Evolutionary conservation across 2,113 vertebrate genomes (phyloP).

Genomic region (Prunella fulvescens): DNA sequence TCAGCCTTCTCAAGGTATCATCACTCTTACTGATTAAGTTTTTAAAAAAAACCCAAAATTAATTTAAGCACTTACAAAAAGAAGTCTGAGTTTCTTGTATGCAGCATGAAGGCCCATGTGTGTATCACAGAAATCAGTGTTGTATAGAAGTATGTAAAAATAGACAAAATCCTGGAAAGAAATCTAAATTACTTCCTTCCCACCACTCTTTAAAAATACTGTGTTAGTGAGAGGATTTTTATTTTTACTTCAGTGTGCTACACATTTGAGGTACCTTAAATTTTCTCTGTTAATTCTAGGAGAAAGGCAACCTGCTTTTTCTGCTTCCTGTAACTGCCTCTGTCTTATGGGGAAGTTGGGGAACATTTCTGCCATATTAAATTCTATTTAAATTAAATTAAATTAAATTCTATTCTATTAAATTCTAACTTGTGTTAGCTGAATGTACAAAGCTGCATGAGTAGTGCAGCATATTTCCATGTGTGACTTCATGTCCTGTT

Average conservation of each 20-base stretch:
- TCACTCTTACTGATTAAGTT: background rate
- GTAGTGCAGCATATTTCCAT: background rate
- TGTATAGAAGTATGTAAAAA: background rate
- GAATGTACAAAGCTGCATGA: rapidly evolving
- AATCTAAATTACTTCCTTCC: background rate
- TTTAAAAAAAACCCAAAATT: background rate
- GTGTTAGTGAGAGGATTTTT: background rate
- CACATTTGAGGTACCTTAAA: background rate
- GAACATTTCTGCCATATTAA: background rate
- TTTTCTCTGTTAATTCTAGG: background rate
- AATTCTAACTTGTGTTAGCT: background rate
- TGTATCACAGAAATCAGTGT: background rate
- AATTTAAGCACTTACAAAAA: background rate
- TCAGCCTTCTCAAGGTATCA: background rate
- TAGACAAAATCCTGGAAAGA: background rate
- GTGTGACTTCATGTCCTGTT: background rate
- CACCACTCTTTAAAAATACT: background rate
- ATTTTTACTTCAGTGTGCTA: background rate
- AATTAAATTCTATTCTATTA: no score
- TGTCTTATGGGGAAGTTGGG: background rate
- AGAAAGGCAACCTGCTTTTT: background rate
- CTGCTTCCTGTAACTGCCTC: background rate
- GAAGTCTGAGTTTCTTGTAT: background rate
- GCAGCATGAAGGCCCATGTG: background rate
- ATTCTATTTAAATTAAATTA: no score